Conservation (phyloP, 1,140 invertebrate genomes). For the Temnothorax curvispinosus region DNA sequence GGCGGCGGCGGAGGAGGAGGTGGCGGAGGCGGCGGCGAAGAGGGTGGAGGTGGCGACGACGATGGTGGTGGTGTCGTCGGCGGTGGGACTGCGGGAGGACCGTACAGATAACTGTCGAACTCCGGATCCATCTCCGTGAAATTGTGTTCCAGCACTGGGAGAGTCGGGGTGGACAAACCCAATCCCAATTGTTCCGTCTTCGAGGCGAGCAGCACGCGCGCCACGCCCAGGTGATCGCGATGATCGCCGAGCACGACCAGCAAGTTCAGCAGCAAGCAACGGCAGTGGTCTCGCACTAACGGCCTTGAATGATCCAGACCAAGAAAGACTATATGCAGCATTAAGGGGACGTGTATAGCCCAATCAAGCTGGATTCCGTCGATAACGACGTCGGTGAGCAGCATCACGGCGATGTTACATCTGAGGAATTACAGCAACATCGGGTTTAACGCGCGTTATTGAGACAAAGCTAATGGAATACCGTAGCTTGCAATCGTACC, state of each 20-base stretch:
- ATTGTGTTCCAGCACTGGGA: slow-evolving; percentile 90
- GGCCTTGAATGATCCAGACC: slow-evolving; percentile 96
- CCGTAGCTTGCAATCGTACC: slow-evolving; percentile 86
- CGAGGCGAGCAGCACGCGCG: slow-evolving; percentile 93
- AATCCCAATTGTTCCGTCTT: slow-evolving; percentile 92
- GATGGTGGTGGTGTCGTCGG: slow-evolving; percentile 73
- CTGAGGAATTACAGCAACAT: slow-evolving; percentile 86
- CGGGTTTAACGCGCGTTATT: neutral
- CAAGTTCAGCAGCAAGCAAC: slow-evolving; percentile 96
- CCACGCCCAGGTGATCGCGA: slow-evolving; percentile 95
- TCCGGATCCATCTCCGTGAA: slow-evolving; percentile 93
- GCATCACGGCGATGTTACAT: slow-evolving; percentile 98
- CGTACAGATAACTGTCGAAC: slow-evolving; percentile 90
- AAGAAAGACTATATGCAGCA: slow-evolving; percentile 98
- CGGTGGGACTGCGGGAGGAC: slow-evolving; percentile 78
- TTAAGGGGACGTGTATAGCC: slow-evolving; percentile 97
- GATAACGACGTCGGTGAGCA: slow-evolving; percentile 97
- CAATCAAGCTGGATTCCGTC: slow-evolving; percentile 97
- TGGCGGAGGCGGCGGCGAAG: slow-evolving; percentile 74
- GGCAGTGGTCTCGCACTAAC: slow-evolving; percentile 97
- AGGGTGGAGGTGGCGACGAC: slow-evolving; percentile 76
- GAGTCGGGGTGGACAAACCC: slow-evolving; percentile 88
- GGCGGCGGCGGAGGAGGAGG: slow-evolving; percentile 69
- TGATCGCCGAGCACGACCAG: slow-evolving; percentile 96
- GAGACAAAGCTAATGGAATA: neutral